Evolutionary conservation across 1,140 invertebrate species (phyloP).

Genomic region (Drosophila leontia): DNA sequence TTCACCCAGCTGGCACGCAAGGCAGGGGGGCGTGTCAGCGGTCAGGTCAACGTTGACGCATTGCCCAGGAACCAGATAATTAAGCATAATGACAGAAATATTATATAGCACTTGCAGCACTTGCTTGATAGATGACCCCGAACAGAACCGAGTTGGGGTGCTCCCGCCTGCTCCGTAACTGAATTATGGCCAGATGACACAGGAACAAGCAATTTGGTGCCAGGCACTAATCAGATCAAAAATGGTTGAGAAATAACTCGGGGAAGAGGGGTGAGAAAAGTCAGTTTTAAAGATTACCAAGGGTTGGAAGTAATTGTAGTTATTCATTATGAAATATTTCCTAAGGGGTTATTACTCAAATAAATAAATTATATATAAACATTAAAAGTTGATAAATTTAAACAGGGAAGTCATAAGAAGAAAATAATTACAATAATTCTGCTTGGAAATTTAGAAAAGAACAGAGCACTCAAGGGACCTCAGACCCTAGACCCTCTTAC

Average conservation of each 20-base stretch:
- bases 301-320: neutral
- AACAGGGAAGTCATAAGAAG: too few species aligned
- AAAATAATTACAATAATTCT: neutral
- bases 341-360: neutral
- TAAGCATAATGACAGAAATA: conserved; percentile 84
- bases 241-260: neutral
- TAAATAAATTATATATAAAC: neutral
- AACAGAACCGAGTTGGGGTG: neutral
- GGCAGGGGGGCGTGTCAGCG: conserved; percentile 30
- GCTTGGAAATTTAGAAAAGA: neutral
- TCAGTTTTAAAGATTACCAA: neutral
- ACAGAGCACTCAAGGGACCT: too few species aligned
- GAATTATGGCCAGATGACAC: conserved; percentile 53
- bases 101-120: conserved; percentile 72
- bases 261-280: neutral
- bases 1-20: conserved; percentile 49
- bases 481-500: too few species aligned
- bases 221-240: conserved; percentile 29
- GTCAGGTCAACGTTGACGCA: conserved; percentile 73
- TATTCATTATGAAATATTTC: conserved; percentile 11
- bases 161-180: neutral
- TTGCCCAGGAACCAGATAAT: conserved; percentile 81
- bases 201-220: conserved; percentile 49
- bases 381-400: neutral
- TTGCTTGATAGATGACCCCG: conserved; percentile 61